phyloP scores from a whole-genome alignment of 2,113 vertebrate species.

The Orientallactaga bullata region DNA sequence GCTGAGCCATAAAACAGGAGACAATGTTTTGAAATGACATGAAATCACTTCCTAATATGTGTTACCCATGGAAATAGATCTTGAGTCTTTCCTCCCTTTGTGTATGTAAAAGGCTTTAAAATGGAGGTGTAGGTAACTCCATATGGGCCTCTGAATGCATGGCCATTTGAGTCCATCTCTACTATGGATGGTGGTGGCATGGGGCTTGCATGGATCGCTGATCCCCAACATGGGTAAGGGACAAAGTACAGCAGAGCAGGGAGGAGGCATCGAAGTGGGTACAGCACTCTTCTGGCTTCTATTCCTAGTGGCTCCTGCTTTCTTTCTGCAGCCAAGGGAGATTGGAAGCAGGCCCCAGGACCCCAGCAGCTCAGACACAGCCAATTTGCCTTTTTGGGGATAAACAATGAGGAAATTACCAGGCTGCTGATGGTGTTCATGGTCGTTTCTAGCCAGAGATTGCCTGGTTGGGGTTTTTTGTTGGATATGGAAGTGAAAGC shows the following conservation, averaged over 20 bases:
- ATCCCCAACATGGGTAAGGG: neutral
- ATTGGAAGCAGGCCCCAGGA: neutral
- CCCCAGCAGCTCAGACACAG: neutral
- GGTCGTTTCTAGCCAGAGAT: neutral
- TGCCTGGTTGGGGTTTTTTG: neutral
- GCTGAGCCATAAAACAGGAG: neutral
- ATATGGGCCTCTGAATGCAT: neutral
- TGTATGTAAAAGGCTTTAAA: neutral
- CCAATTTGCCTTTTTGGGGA: constrained; percentile 44
- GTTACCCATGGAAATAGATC: too few relatives aligned
- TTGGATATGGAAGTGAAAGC: neutral
- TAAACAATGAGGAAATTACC: constrained; percentile 52
- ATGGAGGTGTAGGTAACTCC: neutral
- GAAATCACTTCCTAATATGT: neutral
- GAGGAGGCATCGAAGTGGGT: neutral
- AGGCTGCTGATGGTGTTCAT: neutral
- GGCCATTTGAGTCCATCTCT: neutral
- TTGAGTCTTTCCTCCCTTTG: neutral
- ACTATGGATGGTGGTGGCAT: too few relatives aligned
- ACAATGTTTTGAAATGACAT: neutral
- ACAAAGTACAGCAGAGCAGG: neutral
- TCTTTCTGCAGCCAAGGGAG: constrained; percentile 39
- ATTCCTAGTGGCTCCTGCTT: neutral
- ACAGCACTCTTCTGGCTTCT: neutral
- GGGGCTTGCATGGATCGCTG: neutral